A percentile compares a stretch with the other conserved stretches of the same genome.
Conservation (phyloP, 2,888 invertebrate genomes). For the Drosophila merina region DNA sequence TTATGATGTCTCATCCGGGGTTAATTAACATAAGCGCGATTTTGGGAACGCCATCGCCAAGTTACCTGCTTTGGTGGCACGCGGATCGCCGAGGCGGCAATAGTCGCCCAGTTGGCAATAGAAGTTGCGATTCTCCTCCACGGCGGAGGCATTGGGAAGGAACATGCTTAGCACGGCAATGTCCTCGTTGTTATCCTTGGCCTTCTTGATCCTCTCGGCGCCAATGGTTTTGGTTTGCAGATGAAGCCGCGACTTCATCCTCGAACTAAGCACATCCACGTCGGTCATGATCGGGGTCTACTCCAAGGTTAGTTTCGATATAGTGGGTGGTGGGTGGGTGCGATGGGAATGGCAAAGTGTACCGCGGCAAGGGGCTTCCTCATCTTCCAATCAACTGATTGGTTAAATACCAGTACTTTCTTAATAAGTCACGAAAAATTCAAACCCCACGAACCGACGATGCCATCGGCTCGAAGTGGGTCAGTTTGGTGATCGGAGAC, state of each 20-base stretch:
- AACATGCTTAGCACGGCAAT: slow-evolving; percentile 94
- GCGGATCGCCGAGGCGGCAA: slow-evolving; percentile 91
- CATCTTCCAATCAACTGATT: not conserved
- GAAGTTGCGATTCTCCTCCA: slow-evolving; percentile 90
- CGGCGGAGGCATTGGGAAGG: slow-evolving; percentile 87
- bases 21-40: slow-evolving; percentile 48
- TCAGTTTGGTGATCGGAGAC: slow-evolving; percentile 46
- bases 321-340: not conserved
- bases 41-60: not conserved
- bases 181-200: slow-evolving; percentile 93
- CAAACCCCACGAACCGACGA: slow-evolving; percentile 14
- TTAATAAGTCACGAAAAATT: slow-evolving; percentile 62
- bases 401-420: slow-evolving; percentile 13
- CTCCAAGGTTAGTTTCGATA: slow-evolving; percentile 10
- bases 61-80: slow-evolving; percentile 91
- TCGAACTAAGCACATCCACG: slow-evolving; percentile 91
- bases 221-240: slow-evolving; percentile 92
- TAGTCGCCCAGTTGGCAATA: slow-evolving; percentile 90
- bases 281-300: slow-evolving; percentile 84
- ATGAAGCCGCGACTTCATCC: slow-evolving; percentile 89
- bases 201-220: slow-evolving; percentile 91
- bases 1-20: slow-evolving; percentile 66
- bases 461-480: slow-evolving; percentile 55
- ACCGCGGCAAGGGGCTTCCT: slow-evolving; percentile 25
- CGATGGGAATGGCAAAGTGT: slow-evolving; percentile 21